Evolutionary conservation across 1,140 invertebrate genomes (phyloP).

Genomic region (Drosophila lacteicornis): DNA sequence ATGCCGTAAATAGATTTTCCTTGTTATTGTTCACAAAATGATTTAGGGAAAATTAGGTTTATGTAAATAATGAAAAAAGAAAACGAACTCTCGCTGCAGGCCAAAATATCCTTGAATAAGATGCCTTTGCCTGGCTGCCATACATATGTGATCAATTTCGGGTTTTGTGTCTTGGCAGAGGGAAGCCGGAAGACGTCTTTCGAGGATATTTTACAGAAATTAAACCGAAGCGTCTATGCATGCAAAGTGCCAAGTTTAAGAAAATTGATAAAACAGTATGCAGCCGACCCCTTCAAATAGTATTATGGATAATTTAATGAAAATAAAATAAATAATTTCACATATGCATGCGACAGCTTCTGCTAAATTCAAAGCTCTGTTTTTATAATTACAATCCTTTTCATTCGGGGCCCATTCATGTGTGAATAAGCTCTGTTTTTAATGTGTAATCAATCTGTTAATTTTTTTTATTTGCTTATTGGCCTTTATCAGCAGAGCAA

Average conservation of each 20-base stretch:
- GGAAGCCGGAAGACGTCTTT: constrained; percentile 37
- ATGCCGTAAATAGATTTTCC: constrained; percentile 78
- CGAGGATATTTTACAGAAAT: constrained; percentile 50
- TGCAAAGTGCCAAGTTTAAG: constrained; percentile 19
- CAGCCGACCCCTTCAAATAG: background rate
- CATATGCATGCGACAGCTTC: constrained; percentile 9
- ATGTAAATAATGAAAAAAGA: constrained; percentile 79
- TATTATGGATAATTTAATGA: constrained; percentile 16
- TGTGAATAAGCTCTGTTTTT: constrained; percentile 43
- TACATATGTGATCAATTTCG: constrained; percentile 70
- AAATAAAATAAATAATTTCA: constrained; percentile 12
- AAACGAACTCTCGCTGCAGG: constrained; percentile 58
- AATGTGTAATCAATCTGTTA: constrained; percentile 51
- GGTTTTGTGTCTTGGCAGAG: constrained; percentile 18
- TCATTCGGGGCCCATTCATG: constrained; percentile 21
- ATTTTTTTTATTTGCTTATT: constrained; percentile 33
- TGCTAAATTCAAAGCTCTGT: constrained; percentile 9
- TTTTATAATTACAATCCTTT: constrained; percentile 36
- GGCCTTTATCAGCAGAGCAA: constrained; percentile 63
- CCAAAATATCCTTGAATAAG: constrained; percentile 50
- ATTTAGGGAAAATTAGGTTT: constrained; percentile 84
- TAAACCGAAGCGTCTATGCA: constrained; percentile 18
- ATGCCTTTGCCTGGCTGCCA: constrained; percentile 32
- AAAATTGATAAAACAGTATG: constrained; percentile 11
- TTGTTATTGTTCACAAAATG: constrained; percentile 82